Conservation (phyloP, 2,113 vertebrate genomes). For the Ophiodon elongatus region DNA sequence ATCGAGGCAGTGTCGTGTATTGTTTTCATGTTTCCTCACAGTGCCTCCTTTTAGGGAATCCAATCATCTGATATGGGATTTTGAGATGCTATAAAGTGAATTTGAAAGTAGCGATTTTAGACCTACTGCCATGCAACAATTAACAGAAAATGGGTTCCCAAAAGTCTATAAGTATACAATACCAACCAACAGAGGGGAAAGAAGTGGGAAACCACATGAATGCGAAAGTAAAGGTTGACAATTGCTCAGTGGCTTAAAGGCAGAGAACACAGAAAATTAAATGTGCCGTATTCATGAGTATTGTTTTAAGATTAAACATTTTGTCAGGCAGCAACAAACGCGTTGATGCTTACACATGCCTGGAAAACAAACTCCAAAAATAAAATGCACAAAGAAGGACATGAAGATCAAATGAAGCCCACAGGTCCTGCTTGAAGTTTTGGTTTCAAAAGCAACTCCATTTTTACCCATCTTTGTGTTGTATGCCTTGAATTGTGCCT, state of each 20-base stretch:
- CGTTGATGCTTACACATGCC: not conserved
- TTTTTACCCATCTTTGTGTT: not conserved
- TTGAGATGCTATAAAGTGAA: constrained; percentile 43
- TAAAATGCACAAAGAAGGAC: not conserved
- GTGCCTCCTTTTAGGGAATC: constrained; percentile 47
- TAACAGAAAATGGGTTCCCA: constrained; percentile 36
- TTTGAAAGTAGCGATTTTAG: constrained; percentile 47
- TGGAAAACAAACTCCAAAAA: not conserved
- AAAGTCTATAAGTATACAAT: constrained; percentile 38
- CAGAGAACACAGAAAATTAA: constrained; percentile 13
- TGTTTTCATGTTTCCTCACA: constrained; percentile 35
- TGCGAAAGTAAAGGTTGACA: constrained; percentile 52
- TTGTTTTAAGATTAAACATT: constrained; percentile 6
- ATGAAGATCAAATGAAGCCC: not conserved
- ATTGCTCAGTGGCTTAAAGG: constrained; percentile 16
- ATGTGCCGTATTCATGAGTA: constrained; percentile 1
- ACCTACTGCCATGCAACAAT: constrained; percentile 30
- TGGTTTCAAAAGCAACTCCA: not conserved
- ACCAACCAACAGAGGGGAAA: constrained; percentile 2
- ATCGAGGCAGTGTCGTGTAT: constrained; percentile 1
- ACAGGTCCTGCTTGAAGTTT: not conserved
- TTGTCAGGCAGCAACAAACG: constrained; percentile 9
- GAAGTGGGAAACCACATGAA: constrained; percentile 30
- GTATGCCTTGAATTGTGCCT: not conserved
- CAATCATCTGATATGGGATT: constrained; percentile 18